Percentiles rank a stretch among this genome's conserved stretches.
Evolutionary conservation across 2,797 vertebrate genomes (phyloP).

Genomic region (Nasua narica): DNA sequence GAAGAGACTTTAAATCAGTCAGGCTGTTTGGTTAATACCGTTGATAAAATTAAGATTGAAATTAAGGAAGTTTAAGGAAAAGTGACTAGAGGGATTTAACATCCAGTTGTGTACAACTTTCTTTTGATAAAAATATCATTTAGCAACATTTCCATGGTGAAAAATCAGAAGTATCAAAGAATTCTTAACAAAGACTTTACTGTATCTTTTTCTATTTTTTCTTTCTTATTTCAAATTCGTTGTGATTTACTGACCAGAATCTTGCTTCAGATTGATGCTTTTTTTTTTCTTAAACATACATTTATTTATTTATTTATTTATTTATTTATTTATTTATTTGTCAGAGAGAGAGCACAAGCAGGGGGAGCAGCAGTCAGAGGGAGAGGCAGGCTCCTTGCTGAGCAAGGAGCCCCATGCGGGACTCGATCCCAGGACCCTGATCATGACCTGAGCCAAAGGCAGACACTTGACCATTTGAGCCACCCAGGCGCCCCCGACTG

Average conservation of each 20-base stretch:
- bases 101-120: neutral
- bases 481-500: neutral
- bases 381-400: too few species aligned
- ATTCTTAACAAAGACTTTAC: neutral
- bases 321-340: too few species aligned
- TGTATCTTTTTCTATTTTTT: neutral
- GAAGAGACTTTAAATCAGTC: neutral
- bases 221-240: neutral
- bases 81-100: neutral
- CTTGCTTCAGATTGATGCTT: too few species aligned
- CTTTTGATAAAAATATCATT: neutral
- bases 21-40: neutral
- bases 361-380: too few species aligned
- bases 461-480: too few species aligned
- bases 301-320: too few species aligned
- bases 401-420: too few species aligned
- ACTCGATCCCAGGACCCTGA: too few species aligned
- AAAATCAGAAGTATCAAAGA: neutral
- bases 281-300: too few species aligned
- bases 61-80: neutral
- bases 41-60: neutral
- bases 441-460: too few species aligned
- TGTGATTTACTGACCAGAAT: neutral
- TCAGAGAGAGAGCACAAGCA: too few species aligned
- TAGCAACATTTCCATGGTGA: neutral